These are phyloP conservation scores for Xiphydria camelus DNA, from an alignment of 2,888 invertebrate genomes.

Conservation along the genomic window DNA sequence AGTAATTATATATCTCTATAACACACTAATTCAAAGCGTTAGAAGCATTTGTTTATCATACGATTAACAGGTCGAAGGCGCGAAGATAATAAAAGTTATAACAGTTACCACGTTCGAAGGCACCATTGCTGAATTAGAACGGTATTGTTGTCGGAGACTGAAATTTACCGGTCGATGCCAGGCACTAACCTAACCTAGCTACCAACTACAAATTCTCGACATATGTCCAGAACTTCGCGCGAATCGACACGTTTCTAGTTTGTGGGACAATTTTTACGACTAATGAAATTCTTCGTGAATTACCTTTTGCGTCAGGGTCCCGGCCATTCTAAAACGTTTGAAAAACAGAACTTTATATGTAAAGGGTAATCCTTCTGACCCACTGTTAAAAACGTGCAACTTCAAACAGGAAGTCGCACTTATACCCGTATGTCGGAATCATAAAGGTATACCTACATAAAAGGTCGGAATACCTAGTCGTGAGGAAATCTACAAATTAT, in stretches of 20 bases:
- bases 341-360: constrained; percentile 38
- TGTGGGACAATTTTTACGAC: too few species aligned
- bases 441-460: too few species aligned
- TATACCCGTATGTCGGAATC: not conserved
- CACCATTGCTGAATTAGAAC: constrained; percentile 30
- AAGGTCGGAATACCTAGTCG: too few species aligned
- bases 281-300: too few species aligned
- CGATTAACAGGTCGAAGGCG: not conserved
- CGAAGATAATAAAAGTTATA: not conserved
- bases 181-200: constrained; percentile 29
- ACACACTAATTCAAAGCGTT: too few species aligned
- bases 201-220: too few species aligned
- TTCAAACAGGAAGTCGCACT: constrained; percentile 45
- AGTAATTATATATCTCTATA: not conserved
- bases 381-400: constrained; percentile 47
- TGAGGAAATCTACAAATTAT: too few species aligned
- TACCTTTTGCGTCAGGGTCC: constrained; percentile 42
- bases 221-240: too few species aligned
- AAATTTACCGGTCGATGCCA: constrained; percentile 31
- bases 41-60: too few species aligned
- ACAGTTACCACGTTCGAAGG: constrained; percentile 33
- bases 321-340: constrained; percentile 40
- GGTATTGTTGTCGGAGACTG: constrained; percentile 12
- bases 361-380: constrained; percentile 39
- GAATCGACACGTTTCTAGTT: too few species aligned